A percentile compares a stretch with the other conserved stretches of the same genome.
phyloP scores from a whole-genome alignment of 2,113 vertebrate species.

The Lepus timidus region DNA sequence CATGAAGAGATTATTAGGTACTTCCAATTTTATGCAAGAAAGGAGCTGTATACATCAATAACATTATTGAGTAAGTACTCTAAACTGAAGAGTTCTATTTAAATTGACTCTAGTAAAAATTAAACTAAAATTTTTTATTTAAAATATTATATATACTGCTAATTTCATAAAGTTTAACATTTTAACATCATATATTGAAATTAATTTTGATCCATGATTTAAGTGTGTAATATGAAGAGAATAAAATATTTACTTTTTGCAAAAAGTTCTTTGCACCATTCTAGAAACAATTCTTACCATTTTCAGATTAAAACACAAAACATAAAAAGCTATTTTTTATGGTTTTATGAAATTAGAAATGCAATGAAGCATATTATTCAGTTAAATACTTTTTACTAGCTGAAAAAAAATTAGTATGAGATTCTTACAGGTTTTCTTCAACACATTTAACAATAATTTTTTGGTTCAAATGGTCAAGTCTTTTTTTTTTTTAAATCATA shows the following conservation, averaged over 20 bases:
- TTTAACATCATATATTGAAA: neutral
- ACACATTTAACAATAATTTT: neutral
- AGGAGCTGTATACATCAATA: neutral
- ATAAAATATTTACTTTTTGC: neutral
- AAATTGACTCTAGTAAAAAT: neutral
- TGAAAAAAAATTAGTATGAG: constrained; percentile 16
- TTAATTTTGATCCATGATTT: neutral
- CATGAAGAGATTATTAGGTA: neutral
- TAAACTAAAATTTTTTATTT: neutral
- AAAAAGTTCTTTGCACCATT: neutral
- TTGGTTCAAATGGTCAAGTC: neutral
- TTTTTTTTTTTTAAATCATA: neutral
- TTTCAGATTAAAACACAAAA: constrained; percentile 45
- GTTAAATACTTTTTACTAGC: neutral
- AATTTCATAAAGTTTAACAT: neutral
- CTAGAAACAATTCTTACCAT: neutral
- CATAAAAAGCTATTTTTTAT: neutral
- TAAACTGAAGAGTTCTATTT: constrained; percentile 15
- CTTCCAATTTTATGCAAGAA: neutral
- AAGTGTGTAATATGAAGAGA: neutral
- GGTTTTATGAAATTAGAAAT: neutral
- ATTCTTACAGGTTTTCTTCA: neutral
- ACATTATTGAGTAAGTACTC: neutral
- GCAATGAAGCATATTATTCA: constrained; percentile 6
- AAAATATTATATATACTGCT: neutral